A percentile compares a stretch with the other conserved stretches of the same genome.
Conservation (phyloP, 2,888 invertebrate species). For the Caenorhabditis auriculariae region DNA sequence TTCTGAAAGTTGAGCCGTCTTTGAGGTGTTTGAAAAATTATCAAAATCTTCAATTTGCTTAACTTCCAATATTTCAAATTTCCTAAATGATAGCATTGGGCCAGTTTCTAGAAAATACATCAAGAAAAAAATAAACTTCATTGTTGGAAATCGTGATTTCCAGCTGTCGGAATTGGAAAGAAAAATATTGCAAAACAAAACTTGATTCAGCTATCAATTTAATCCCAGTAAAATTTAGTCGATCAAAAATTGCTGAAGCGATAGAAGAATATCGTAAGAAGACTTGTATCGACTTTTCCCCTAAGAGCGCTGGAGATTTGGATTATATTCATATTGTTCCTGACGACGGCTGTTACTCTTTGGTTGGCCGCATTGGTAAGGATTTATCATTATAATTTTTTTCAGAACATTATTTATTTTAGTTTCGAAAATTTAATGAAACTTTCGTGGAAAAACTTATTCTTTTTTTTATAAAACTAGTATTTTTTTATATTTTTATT, state of each 20-base stretch:
- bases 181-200: neutral
- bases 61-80: too few species aligned
- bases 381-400: neutral
- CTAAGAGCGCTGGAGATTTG: conserved; percentile 54
- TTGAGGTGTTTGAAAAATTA: neutral
- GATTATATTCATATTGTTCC: conserved; percentile 63
- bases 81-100: too few species aligned
- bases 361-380: conserved; percentile 59
- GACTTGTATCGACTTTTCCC: conserved; percentile 58
- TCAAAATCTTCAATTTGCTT: neutral
- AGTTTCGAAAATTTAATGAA: neutral
- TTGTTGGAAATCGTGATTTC: too few species aligned
- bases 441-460: neutral
- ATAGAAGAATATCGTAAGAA: conserved; percentile 55
- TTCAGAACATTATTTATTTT: neutral
- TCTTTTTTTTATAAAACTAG: neutral
- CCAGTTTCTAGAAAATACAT: too few species aligned
- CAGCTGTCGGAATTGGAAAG: neutral
- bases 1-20: neutral
- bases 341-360: conserved; percentile 63
- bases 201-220: too few species aligned
- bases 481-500: too few species aligned
- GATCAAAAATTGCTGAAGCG: conserved; percentile 59
- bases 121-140: too few species aligned
- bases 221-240: conserved; percentile 41